Percentiles rank a stretch among this genome's conserved stretches.
Conservation (phyloP, 2,888 invertebrate species). For the Watsonalla cultraria region DNA sequence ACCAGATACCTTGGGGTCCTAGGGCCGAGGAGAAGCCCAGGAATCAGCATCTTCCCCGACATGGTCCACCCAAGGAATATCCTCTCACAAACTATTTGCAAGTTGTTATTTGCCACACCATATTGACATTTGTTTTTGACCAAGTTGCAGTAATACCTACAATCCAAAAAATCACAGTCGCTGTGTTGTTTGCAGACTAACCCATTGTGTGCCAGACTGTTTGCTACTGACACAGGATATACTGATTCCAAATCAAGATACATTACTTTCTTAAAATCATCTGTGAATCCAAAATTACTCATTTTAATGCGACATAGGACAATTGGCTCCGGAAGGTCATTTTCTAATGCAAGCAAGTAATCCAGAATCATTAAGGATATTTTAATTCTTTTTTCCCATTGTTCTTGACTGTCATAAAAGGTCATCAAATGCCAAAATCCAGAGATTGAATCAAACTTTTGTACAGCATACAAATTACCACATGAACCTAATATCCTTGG, state of each 20-base stretch:
- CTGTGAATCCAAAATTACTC: conserved; percentile 81
- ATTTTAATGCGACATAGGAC: conserved; percentile 84
- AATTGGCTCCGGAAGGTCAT: conserved; percentile 78
- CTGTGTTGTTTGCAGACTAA: conserved; percentile 74
- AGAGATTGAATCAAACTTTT: conserved; percentile 78
- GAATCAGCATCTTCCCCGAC: conserved; percentile 79
- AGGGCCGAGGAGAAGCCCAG: conserved; percentile 79
- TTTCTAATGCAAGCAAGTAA: conserved; percentile 78
- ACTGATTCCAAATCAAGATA: conserved; percentile 82
- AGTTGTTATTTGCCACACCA: conserved; percentile 80
- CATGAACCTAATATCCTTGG: conserved; percentile 83
- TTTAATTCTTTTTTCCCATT: conserved; percentile 78
- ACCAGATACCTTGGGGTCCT: conserved; percentile 78
- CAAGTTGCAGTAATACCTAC: conserved; percentile 79
- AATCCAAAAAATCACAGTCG: conserved; percentile 84
- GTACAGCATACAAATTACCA: conserved; percentile 82
- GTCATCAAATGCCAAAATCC: conserved; percentile 71
- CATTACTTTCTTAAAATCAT: conserved; percentile 72
- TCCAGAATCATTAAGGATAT: conserved; percentile 80
- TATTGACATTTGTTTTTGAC: conserved; percentile 71
- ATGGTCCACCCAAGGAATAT: conserved; percentile 82
- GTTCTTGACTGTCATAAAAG: conserved; percentile 70
- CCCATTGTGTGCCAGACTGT: conserved; percentile 63
- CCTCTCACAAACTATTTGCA: conserved; percentile 83
- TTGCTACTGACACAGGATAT: conserved; percentile 75